Conservation (phyloP, 2,888 invertebrate genomes). For the Leistus spinibarbis region DNA sequence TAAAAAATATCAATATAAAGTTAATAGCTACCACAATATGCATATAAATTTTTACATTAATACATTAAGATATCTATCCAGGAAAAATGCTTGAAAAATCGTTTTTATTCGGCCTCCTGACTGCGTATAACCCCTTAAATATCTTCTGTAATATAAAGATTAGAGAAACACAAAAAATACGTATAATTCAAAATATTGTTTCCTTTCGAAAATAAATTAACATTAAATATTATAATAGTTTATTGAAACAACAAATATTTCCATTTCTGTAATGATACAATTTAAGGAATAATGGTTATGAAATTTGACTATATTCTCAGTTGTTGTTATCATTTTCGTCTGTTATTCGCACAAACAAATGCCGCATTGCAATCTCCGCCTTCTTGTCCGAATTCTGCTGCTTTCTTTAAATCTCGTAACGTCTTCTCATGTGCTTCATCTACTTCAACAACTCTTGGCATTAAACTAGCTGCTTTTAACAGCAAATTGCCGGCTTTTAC, state of each 20-base stretch:
- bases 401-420: conserved; percentile 68
- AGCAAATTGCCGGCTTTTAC: conserved; percentile 78
- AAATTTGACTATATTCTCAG: conserved; percentile 14
- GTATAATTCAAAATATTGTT: too few relatives aligned
- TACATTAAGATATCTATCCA: too few relatives aligned
- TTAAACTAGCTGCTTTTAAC: conserved; percentile 71
- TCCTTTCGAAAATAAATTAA: too few relatives aligned
- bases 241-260: conserved; percentile 1
- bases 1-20: too few relatives aligned
- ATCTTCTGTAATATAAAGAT: too few relatives aligned
- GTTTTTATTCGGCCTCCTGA: too few relatives aligned
- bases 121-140: too few relatives aligned
- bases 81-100: too few relatives aligned
- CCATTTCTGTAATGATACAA: background rate
- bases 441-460: conserved; percentile 65
- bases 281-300: conserved; percentile 23
- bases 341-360: conserved; percentile 57
- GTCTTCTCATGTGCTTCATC: conserved; percentile 68
- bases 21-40: too few relatives aligned
- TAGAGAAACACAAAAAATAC: too few relatives aligned
- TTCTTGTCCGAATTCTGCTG: conserved; percentile 68
- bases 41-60: too few relatives aligned
- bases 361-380: conserved; percentile 65
- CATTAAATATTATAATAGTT: too few relatives aligned
- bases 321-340: conserved; percentile 2